Evolutionary conservation across 2,888 invertebrate species (phyloP).

Genomic region (Epicampocera succincta): DNA sequence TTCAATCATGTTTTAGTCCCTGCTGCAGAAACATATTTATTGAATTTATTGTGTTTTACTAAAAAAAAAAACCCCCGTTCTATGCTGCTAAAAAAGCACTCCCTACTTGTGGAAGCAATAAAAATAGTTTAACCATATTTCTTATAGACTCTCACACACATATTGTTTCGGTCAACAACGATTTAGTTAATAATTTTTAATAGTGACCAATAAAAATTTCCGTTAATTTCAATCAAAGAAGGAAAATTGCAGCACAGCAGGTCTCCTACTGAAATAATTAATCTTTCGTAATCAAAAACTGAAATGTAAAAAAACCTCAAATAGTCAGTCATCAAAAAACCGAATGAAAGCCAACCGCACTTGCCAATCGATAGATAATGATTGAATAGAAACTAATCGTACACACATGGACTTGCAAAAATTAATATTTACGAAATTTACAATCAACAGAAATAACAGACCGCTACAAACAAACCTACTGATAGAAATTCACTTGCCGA

Average conservation of each 20-base stretch:
- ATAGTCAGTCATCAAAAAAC: slow-evolving; percentile 57
- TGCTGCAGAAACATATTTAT: no score
- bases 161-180: slow-evolving; percentile 29
- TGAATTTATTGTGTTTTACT: no score
- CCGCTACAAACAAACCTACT: slow-evolving; percentile 15
- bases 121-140: no score
- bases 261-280: slow-evolving; percentile 66
- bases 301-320: slow-evolving; percentile 14
- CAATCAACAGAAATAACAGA: slow-evolving; percentile 36
- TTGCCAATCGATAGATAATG: slow-evolving; percentile 47
- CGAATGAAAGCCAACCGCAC: slow-evolving; percentile 60
- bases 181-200: slow-evolving; percentile 55
- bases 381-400: slow-evolving; percentile 20
- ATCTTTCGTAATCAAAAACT: slow-evolving; percentile 53
- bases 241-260: slow-evolving; percentile 47
- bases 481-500: slow-evolving; percentile 31
- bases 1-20: no score
- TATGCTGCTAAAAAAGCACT: no score
- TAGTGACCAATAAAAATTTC: slow-evolving; percentile 65
- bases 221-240: slow-evolving; percentile 65
- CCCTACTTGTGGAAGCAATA: no score
- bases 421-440: slow-evolving; percentile 49
- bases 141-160: no score
- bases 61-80: no score
- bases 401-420: slow-evolving; percentile 7